Conservation (phyloP, 2,797 vertebrate genomes). For the Cirrhinus molitorella region DNA sequence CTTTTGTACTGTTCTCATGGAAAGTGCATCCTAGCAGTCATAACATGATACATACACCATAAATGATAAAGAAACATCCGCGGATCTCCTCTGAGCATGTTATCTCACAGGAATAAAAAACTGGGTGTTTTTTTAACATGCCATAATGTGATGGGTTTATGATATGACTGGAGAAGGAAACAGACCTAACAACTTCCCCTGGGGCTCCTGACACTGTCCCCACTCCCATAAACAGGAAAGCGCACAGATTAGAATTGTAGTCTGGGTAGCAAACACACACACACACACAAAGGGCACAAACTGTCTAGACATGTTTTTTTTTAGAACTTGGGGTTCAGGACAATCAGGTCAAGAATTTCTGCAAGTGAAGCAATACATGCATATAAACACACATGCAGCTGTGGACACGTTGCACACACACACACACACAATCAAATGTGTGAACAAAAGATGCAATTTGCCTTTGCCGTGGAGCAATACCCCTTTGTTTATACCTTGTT, state of each 20-base stretch:
- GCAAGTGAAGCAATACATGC: conserved; percentile 18
- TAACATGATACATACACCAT: neutral
- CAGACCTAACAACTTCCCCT: conserved; percentile 1
- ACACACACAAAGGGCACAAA: conserved; percentile 62
- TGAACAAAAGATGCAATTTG: conserved; percentile 33
- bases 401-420: neutral
- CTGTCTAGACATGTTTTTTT: conserved; percentile 70
- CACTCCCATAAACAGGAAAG: conserved; percentile 35
- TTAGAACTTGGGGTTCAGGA: conserved; percentile 36
- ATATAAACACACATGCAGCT: conserved; percentile 34
- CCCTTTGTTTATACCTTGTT: neutral
- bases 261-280: conserved; percentile 18
- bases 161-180: conserved; percentile 16
- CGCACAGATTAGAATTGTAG: neutral
- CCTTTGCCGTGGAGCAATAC: neutral
- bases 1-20: conserved; percentile 8
- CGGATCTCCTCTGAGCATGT: neutral
- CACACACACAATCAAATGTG: neutral
- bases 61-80: conserved; percentile 18
- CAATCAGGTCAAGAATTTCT: conserved; percentile 47
- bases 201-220: neutral
- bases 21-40: conserved; percentile 2
- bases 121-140: neutral
- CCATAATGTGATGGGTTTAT: conserved; percentile 37
- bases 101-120: conserved; percentile 18